These are phyloP conservation scores for Cheilosia vernalis DNA, from an alignment of 2,888 invertebrate genomes.

Conservation along the genomic window DNA sequence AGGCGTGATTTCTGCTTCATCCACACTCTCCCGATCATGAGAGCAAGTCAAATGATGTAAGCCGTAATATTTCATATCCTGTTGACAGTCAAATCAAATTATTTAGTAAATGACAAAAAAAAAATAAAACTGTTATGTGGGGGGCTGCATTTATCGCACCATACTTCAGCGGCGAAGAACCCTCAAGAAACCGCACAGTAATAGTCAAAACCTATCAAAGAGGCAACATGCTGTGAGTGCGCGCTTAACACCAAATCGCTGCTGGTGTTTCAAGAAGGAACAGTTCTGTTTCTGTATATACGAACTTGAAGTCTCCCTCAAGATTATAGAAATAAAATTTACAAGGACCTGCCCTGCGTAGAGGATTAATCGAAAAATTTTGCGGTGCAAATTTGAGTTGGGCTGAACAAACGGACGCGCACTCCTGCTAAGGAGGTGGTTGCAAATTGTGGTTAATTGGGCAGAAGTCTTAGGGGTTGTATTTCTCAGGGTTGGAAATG, in stretches of 20 bases:
- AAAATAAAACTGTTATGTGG: constrained; percentile 25
- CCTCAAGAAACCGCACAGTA: constrained; percentile 65
- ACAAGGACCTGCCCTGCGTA: constrained; percentile 58
- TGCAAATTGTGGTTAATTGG: constrained; percentile 73
- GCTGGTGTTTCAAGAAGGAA: constrained; percentile 47
- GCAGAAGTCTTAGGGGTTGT: constrained; percentile 73
- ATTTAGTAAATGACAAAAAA: constrained; percentile 48
- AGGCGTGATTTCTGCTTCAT: no score
- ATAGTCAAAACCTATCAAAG: constrained; percentile 48
- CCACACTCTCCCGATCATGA: constrained; percentile 6
- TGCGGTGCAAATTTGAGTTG: constrained; percentile 68
- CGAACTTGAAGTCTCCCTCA: constrained; percentile 44
- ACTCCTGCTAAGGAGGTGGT: constrained; percentile 48
- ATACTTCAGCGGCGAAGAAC: constrained; percentile 35
- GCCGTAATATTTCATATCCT: constrained; percentile 48
- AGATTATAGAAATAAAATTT: constrained; percentile 44
- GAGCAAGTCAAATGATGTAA: constrained; percentile 45
- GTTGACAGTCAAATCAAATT: constrained; percentile 66
- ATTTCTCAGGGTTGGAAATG: constrained; percentile 5
- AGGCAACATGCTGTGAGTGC: constrained; percentile 60
- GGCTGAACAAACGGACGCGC: constrained; percentile 52
- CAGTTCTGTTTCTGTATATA: background rate
- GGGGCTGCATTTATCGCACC: constrained; percentile 48
- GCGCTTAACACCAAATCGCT: constrained; percentile 13
- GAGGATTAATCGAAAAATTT: constrained; percentile 71